These are phyloP conservation scores for Drosophila rellima DNA, from an alignment of 2,888 invertebrate genomes.

Conservation along the genomic window DNA sequence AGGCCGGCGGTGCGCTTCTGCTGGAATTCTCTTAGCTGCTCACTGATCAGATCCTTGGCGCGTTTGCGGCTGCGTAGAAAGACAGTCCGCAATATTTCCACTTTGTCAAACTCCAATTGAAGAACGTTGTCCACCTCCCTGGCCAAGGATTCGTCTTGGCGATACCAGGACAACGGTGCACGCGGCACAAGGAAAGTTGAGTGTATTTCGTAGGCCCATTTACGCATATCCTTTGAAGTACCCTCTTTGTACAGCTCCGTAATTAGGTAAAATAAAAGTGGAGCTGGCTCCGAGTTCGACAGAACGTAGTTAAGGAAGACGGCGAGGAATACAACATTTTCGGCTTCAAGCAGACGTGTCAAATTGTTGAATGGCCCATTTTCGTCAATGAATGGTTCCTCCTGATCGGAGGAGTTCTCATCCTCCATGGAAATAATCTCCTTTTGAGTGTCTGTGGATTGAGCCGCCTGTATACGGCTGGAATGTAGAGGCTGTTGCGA, in stretches of 20 bases:
- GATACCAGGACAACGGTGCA: slow-evolving; percentile 87
- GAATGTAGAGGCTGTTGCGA: slow-evolving; percentile 70
- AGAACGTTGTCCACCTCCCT: slow-evolving; percentile 96
- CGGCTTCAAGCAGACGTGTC: slow-evolving; percentile 92
- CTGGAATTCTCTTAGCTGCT: slow-evolving; percentile 87
- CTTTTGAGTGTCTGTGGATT: slow-evolving; percentile 87
- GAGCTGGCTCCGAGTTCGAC: slow-evolving; percentile 92
- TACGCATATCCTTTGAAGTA: slow-evolving; percentile 95
- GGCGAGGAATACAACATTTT: slow-evolving; percentile 93
- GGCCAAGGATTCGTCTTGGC: slow-evolving; percentile 91
- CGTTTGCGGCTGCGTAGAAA: slow-evolving; percentile 95
- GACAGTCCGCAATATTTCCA: slow-evolving; percentile 94
- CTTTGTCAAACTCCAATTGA: slow-evolving; percentile 94
- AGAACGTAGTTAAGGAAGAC: slow-evolving; percentile 97
- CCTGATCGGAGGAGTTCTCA: slow-evolving; percentile 95
- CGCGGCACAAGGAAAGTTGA: slow-evolving; percentile 97
- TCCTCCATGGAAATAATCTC: slow-evolving; percentile 98
- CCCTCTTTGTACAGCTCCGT: slow-evolving; percentile 96
- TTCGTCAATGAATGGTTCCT: slow-evolving; percentile 91
- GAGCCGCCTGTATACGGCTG: slow-evolving; percentile 83
- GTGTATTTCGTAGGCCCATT: slow-evolving; percentile 99
- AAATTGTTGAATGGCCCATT: slow-evolving; percentile 96
- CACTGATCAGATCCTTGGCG: slow-evolving; percentile 85
- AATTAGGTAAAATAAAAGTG: slow-evolving; percentile 91
- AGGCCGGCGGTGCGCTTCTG: slow-evolving; percentile 95